Evolutionary conservation across 2,797 vertebrate genomes (phyloP).

Genomic region (Malacoraja senta): DNA sequence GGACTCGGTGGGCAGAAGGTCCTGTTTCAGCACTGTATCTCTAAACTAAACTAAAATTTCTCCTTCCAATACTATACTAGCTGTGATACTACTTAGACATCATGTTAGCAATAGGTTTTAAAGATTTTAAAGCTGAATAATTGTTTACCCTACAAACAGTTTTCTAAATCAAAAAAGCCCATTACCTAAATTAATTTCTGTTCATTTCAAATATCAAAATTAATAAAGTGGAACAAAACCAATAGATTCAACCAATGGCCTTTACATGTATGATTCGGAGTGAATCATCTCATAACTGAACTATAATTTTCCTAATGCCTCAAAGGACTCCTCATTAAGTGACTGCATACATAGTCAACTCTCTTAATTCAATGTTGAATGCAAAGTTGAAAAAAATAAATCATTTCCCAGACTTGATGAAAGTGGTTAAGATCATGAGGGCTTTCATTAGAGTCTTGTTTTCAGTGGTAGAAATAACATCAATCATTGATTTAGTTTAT

Average conservation of each 20-base stretch:
- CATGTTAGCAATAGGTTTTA: background rate
- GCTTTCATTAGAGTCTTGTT: background rate
- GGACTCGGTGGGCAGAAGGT: no score
- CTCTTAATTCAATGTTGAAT: background rate
- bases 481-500: background rate
- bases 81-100: no score
- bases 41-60: no score
- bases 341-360: background rate
- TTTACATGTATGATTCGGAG: background rate
- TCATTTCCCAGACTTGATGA: background rate
- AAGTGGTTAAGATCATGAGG: background rate
- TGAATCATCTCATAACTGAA: background rate
- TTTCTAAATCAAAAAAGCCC: background rate
- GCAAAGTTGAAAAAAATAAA: background rate
- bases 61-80: background rate
- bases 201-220: slow-evolving; percentile 20
- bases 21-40: no score
- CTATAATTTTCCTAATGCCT: background rate
- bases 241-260: background rate
- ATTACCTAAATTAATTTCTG: background rate
- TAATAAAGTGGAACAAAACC: slow-evolving; percentile 9
- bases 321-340: background rate
- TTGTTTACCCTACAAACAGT: slow-evolving; percentile 17
- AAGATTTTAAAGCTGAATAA: background rate
- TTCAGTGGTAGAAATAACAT: background rate